Percentiles rank a stretch among this genome's conserved stretches.
Conservation (phyloP, 2,113 vertebrate genomes). For the Rhodinocichla rosea region DNA sequence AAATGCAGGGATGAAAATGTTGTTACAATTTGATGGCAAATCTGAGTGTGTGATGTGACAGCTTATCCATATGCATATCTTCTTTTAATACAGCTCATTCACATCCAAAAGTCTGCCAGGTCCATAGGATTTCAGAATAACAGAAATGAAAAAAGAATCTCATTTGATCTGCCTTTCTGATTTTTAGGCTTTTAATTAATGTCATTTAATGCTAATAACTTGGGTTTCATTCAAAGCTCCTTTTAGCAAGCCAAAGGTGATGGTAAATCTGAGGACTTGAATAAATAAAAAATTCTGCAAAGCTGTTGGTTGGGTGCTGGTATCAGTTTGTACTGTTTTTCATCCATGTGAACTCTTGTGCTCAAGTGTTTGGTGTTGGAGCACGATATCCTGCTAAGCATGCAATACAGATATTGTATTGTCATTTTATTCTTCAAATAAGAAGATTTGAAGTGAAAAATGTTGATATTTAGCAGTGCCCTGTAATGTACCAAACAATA, state of each 20-base stretch:
- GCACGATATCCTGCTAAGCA: background rate
- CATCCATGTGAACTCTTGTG: background rate
- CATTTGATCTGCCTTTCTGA: background rate
- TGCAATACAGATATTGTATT: background rate
- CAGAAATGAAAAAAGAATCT: background rate
- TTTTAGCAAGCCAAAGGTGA: background rate
- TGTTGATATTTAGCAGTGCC: background rate
- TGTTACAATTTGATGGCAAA: background rate
- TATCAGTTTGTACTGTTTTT: background rate
- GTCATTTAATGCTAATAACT: background rate
- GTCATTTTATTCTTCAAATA: background rate
- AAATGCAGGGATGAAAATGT: background rate
- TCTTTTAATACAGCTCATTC: background rate
- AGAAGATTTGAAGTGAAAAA: background rate
- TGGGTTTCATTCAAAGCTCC: background rate
- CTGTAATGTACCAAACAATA: background rate
- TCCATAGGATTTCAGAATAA: background rate
- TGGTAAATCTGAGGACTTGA: background rate
- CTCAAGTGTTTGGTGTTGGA: background rate
- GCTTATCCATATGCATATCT: background rate
- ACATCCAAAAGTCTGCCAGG: background rate
- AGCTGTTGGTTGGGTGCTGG: background rate
- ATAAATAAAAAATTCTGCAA: background rate
- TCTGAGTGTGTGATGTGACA: background rate
- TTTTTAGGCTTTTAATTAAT: background rate